These are phyloP conservation scores for Neosilurus mollespiculum DNA, from an alignment of 2,797 vertebrate species.

Conservation along the genomic window DNA sequence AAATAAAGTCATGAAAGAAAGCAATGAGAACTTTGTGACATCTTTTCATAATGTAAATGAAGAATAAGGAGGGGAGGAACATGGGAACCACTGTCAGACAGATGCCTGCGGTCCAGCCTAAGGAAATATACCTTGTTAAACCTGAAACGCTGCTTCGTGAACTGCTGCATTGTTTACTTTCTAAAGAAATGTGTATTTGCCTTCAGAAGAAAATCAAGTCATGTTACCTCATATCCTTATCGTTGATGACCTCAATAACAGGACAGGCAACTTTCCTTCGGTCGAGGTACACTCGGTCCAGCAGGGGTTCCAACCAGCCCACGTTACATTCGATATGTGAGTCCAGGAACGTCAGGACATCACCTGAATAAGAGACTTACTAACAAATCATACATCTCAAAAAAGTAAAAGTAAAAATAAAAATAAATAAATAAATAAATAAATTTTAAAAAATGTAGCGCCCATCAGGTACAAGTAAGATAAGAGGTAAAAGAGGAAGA, in stretches of 20 bases:
- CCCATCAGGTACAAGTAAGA: no score
- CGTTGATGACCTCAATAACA: conserved; percentile 94
- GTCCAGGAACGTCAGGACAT: conserved; percentile 93
- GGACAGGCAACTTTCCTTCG: conserved; percentile 89
- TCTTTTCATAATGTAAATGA: not conserved
- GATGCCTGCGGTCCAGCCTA: not conserved
- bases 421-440: no score
- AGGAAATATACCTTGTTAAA: not conserved
- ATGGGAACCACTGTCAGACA: not conserved
- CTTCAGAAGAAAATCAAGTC: not conserved
- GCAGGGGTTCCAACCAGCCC: conserved; percentile 95
- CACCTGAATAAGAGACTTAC: conserved; percentile 68
- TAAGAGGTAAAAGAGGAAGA: no score
- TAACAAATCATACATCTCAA: conserved; percentile 43
- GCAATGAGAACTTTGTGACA: not conserved
- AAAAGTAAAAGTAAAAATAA: not conserved
- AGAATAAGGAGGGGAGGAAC: not conserved
- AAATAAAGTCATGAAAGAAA: not conserved
- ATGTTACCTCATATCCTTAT: conserved; percentile 94
- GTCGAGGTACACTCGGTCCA: conserved; percentile 84
- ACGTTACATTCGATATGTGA: conserved; percentile 96
- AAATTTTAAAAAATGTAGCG: no score
- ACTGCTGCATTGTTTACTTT: not conserved
- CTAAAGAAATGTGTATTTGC: not conserved
- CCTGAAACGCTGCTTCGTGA: not conserved